Evolutionary conservation across 2,888 invertebrate genomes (phyloP).

Genomic region (Apotomis betuletana): DNA sequence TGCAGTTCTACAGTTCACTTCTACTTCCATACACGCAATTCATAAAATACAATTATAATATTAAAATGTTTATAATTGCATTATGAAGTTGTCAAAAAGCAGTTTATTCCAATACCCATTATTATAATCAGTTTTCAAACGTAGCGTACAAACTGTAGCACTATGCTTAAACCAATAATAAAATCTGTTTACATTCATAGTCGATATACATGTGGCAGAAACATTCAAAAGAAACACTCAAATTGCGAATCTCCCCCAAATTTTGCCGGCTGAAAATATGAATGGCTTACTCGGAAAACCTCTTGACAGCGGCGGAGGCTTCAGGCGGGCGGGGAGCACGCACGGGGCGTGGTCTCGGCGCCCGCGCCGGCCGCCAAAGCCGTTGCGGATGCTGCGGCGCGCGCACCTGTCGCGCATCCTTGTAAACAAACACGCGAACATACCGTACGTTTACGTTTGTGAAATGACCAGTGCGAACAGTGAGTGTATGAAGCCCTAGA

Average conservation of each 20-base stretch:
- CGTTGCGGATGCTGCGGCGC: constrained; percentile 77
- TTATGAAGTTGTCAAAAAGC: too few species aligned
- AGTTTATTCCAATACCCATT: too few species aligned
- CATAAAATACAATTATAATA: too few species aligned
- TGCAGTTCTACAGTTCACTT: too few species aligned
- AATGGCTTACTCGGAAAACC: constrained; percentile 3
- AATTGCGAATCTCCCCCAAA: background rate
- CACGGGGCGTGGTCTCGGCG: constrained; percentile 75
- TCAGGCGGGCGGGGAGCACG: constrained; percentile 68
- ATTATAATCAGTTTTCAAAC: too few species aligned
- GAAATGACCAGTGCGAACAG: constrained; percentile 72
- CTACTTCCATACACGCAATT: too few species aligned
- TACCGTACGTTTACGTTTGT: constrained; percentile 56
- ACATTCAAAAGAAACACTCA: background rate
- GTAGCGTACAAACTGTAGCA: too few species aligned
- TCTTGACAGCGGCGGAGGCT: constrained; percentile 30
- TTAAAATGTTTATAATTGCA: too few species aligned
- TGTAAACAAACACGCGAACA: constrained; percentile 43
- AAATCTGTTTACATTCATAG: too few species aligned
- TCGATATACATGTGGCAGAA: background rate
- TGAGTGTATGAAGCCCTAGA: constrained; percentile 55
- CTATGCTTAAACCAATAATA: too few species aligned
- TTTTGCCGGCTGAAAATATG: background rate
- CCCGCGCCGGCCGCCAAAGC: constrained; percentile 58
- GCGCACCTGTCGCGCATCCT: constrained; percentile 66